Evolutionary conservation across 2,113 vertebrate genomes (phyloP), one percentile per base, ranked within the genome.

Genomic region (Saimiri boliviensis): DNA sequence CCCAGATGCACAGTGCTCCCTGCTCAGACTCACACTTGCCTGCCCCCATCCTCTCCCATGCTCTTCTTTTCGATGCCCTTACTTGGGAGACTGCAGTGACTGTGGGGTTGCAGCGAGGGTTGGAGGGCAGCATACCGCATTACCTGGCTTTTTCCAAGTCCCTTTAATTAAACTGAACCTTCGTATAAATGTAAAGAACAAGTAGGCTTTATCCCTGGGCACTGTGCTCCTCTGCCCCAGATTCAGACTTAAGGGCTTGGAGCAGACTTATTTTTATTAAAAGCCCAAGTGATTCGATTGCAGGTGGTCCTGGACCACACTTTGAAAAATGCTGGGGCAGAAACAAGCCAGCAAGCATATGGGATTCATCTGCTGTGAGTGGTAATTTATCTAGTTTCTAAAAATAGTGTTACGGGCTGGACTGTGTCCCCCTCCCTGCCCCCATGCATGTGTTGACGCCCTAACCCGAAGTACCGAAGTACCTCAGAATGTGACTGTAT

Each of bases 41-140:
- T 23, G 20, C 19, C 17, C 23, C 27, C 20, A 37, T 4, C 21
- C 32, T 16, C 58, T 27, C 16, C n/a, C 49, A 20, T 2, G 3
- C 54, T 86, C 74, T 73, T 49, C 63, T 40, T 23, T 35, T 35
- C 0, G 8, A 9, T 21, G 60, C 4, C 74, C 27, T 80, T 45
- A 8, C 42, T 32, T 40, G 45, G 92, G 54, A 30, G 73, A 14
- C 60, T 20, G 42, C 71, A 19, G 8, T 66, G 47, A 1, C 16
- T 1, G 30, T 4, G 5, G 25, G 10, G 21, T 6, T 11, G 1
- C 35, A 13, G 8, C 3, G n/a, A 13, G 3, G 13, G 2, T 35
- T 20, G 21, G 23, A 8, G 17, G 9, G 5, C 4, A 12, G 6
- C 37, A 17, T 35, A 27, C 47, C 35, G 30, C 17, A 8, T 52